phyloP scores from a whole-genome alignment of 2,113 vertebrate species.

The Chamaetylas fuelleborni region DNA sequence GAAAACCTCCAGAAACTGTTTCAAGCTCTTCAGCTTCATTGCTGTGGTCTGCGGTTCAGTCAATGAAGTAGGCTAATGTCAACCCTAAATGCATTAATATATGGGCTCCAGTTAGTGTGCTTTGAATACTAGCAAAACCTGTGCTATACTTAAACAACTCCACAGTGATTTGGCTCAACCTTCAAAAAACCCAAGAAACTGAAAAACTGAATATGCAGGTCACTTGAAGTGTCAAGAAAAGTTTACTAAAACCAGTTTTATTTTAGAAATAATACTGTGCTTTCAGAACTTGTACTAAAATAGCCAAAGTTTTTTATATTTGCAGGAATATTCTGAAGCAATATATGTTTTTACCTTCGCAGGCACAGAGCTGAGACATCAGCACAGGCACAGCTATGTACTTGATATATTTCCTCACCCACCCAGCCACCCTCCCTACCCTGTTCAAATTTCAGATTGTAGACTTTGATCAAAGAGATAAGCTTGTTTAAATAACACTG shows the following conservation, averaged over 20 bases:
- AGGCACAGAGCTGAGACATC: constrained; percentile 13
- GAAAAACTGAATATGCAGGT: background rate
- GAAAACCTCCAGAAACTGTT: constrained; percentile 17
- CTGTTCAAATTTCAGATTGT: constrained; percentile 61
- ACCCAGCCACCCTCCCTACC: constrained; percentile 12
- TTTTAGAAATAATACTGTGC: background rate
- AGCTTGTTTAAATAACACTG: constrained; percentile 69
- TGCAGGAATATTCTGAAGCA: constrained; percentile 10
- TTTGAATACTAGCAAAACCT: background rate
- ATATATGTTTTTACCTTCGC: background rate
- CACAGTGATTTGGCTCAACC: background rate
- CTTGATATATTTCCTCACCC: constrained; percentile 40
- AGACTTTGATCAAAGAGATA: constrained; percentile 71
- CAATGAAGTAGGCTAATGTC: background rate
- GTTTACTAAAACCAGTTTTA: constrained; percentile 8
- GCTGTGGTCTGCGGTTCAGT: constrained; percentile 12
- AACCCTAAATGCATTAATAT: background rate
- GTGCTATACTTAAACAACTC: background rate
- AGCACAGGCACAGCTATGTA: background rate
- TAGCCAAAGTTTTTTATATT: background rate
- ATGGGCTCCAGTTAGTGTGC: background rate
- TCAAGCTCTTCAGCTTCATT: background rate
- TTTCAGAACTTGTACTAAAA: constrained; percentile 39
- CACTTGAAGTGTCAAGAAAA: constrained; percentile 41
- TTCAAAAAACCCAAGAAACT: background rate